Percentiles rank a stretch among this genome's conserved stretches.
Conservation (phyloP, 2,797 vertebrate genomes). For the Crocidura indochinensis region DNA sequence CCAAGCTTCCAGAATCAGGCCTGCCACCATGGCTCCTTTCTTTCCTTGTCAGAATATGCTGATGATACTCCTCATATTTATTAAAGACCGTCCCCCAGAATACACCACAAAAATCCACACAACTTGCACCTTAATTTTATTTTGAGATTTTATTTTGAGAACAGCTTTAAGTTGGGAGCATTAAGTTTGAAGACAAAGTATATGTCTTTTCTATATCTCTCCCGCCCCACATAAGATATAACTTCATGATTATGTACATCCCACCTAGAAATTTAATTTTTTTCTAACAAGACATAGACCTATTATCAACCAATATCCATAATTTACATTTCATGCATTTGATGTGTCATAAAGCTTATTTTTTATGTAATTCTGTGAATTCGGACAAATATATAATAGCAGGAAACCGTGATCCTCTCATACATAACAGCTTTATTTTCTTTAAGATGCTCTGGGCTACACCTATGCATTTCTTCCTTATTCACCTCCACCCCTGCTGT, state of each 20-base stretch:
- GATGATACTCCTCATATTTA: background rate
- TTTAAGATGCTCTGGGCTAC: background rate
- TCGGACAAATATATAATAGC: background rate
- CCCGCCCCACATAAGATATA: background rate
- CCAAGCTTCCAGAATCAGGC: accelerated
- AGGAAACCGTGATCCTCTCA: background rate
- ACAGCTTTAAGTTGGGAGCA: background rate
- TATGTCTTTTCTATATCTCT: background rate
- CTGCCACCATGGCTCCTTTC: background rate
- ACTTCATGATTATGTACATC: no score
- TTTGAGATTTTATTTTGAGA: constrained; percentile 25
- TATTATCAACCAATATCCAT: no score
- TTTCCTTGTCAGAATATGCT: background rate
- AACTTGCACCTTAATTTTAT: background rate
- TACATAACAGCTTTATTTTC: background rate
- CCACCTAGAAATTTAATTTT: no score
- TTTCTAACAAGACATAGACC: no score
- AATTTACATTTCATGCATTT: no score
- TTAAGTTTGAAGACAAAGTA: background rate
- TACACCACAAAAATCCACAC: background rate
- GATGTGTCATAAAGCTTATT: background rate
- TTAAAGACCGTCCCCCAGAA: constrained; percentile 3
- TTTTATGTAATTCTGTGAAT: background rate
- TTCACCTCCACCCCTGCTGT: background rate
- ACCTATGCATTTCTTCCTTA: no score